Conservation (phyloP, 2,113 vertebrate genomes). For the Fulmarus glacialis region DNA sequence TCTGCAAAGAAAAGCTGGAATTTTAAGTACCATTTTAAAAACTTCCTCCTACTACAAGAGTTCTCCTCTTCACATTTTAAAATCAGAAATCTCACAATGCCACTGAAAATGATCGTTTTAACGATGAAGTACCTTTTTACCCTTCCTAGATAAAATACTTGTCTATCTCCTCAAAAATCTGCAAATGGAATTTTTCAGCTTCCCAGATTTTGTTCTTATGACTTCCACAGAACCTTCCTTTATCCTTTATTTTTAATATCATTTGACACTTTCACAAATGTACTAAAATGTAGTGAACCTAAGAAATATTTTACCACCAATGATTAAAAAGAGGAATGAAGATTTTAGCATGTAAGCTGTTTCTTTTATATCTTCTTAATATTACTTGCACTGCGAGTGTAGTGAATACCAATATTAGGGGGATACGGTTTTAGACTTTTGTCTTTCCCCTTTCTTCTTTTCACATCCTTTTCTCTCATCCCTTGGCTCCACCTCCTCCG, state of each 20-base stretch:
- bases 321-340: background rate
- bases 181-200: background rate
- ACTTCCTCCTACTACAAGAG: background rate
- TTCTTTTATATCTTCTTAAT: background rate
- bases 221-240: background rate
- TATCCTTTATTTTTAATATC: background rate
- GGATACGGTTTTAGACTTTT: background rate
- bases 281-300: background rate
- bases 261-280: background rate
- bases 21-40: background rate
- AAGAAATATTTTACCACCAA: background rate
- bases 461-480: conserved; percentile 23
- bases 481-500: conserved; percentile 22
- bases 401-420: background rate
- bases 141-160: background rate
- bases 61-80: conserved; percentile 19
- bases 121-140: background rate
- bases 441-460: conserved; percentile 39
- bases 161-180: background rate
- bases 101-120: conserved; percentile 24
- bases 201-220: background rate
- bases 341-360: background rate
- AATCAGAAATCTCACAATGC: background rate
- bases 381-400: background rate
- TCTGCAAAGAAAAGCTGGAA: conserved; percentile 22